Conservation (phyloP, 2,113 vertebrate genomes). For the Meriones unguiculatus region DNA sequence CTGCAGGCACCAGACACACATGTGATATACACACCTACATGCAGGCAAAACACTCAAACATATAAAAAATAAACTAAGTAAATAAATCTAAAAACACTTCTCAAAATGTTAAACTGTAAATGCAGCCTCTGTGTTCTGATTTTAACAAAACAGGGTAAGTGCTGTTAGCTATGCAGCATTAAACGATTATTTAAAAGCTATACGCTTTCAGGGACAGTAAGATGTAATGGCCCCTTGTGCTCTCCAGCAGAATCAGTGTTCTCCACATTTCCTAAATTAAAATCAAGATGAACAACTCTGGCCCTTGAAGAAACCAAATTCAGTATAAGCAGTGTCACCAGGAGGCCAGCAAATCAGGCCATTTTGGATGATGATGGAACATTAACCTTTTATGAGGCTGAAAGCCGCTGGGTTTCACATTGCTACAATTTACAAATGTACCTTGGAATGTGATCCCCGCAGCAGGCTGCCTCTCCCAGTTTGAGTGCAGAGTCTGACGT, state of each 20-base stretch:
- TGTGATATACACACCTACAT: too few species aligned
- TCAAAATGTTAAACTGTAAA: background rate
- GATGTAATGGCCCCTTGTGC: slow-evolving; percentile 53
- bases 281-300: slow-evolving; percentile 13
- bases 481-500: background rate
- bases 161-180: slow-evolving; percentile 37
- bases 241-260: background rate
- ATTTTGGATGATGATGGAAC: background rate
- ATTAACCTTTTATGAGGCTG: slow-evolving; percentile 56
- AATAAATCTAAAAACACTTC: background rate
- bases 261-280: slow-evolving; percentile 64
- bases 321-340: slow-evolving; percentile 25
- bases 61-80: background rate
- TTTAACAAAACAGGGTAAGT: slow-evolving; percentile 29
- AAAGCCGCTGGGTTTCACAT: slow-evolving; percentile 17
- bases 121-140: slow-evolving; percentile 20
- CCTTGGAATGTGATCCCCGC: background rate
- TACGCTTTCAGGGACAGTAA: slow-evolving; percentile 10
- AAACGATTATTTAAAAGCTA: slow-evolving; percentile 51
- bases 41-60: background rate
- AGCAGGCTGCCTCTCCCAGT: background rate
- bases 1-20: too few species aligned
- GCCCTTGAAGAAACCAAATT: slow-evolving; percentile 49
- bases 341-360: slow-evolving; percentile 18
- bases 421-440: slow-evolving; percentile 1